Conservation (phyloP, 1,140 invertebrate species). For the Lucilia cuprina region DNA sequence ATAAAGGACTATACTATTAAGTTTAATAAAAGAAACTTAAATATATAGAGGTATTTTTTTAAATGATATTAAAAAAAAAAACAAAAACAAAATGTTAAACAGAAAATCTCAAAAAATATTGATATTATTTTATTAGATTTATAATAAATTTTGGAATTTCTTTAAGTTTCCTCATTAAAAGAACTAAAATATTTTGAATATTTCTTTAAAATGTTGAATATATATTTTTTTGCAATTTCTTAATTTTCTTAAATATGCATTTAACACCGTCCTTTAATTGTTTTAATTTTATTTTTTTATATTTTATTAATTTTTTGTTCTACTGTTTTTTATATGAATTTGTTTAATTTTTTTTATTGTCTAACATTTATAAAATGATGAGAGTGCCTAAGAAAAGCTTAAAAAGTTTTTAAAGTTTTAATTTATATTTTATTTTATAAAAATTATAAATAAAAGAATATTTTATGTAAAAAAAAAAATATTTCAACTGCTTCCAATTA, state of each 20-base stretch:
- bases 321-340: not conserved
- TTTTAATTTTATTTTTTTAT: not conserved
- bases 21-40: not conserved
- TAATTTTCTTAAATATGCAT: not conserved
- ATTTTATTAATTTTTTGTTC: not conserved
- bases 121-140: not conserved
- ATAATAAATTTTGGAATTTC: not conserved
- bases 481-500: slow-evolving; percentile 12
- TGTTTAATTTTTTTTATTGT: not conserved
- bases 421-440: not conserved
- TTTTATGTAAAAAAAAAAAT: slow-evolving; percentile 12
- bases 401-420: slow-evolving; percentile 30
- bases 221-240: not conserved
- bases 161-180: not conserved
- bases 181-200: not conserved
- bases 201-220: not conserved
- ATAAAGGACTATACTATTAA: not conserved
- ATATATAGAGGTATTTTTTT: not conserved
- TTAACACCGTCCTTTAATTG: slow-evolving; percentile 11
- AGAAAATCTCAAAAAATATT: not conserved
- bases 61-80: not conserved
- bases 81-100: not conserved
- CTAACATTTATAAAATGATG: not conserved
- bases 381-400: slow-evolving; percentile 30
- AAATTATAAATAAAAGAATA: not conserved